phyloP scores from a whole-genome alignment of 2,113 vertebrate species.

The Acanthochromis polyacanthus region DNA sequence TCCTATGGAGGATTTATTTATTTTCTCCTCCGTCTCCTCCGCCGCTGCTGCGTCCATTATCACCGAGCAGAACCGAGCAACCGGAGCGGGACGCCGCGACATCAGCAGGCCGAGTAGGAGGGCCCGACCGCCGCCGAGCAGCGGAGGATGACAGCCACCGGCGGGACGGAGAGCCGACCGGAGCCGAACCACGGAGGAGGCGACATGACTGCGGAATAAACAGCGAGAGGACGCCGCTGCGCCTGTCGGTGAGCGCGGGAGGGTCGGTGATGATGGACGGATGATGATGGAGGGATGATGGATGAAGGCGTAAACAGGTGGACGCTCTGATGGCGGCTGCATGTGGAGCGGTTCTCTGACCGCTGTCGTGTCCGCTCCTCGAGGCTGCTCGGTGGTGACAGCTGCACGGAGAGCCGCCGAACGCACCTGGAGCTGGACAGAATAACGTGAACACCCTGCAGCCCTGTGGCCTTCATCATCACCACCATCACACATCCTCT shows the following conservation, averaged over 20 bases:
- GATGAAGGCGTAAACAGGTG: not conserved
- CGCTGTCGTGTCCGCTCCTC: constrained; percentile 6
- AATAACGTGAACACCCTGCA: constrained; percentile 8
- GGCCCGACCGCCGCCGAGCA: constrained; percentile 11
- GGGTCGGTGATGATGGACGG: constrained; percentile 21
- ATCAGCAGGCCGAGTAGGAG: constrained; percentile 30
- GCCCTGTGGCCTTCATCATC: constrained; percentile 32
- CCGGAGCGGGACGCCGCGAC: constrained; percentile 27
- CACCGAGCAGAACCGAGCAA: constrained; percentile 55
- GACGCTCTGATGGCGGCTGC: constrained; percentile 29
- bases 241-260: constrained; percentile 33
- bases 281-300: not conserved
- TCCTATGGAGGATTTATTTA: constrained; percentile 68
- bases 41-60: constrained; percentile 59
- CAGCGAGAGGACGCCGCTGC: constrained; percentile 56
- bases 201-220: constrained; percentile 70
- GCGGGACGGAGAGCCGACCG: constrained; percentile 43
- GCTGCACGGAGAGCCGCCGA: constrained; percentile 16
- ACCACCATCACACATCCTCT: not conserved
- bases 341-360: constrained; percentile 10
- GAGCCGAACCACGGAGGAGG: constrained; percentile 59
- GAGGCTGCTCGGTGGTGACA: not conserved
- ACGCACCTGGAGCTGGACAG: constrained; percentile 21
- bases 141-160: constrained; percentile 37
- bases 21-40: constrained; percentile 31